Evolutionary conservation across 2,888 invertebrate species (phyloP), one percentile per base, ranked within the genome.

Genomic region (Temnothorax unifasciatus): DNA sequence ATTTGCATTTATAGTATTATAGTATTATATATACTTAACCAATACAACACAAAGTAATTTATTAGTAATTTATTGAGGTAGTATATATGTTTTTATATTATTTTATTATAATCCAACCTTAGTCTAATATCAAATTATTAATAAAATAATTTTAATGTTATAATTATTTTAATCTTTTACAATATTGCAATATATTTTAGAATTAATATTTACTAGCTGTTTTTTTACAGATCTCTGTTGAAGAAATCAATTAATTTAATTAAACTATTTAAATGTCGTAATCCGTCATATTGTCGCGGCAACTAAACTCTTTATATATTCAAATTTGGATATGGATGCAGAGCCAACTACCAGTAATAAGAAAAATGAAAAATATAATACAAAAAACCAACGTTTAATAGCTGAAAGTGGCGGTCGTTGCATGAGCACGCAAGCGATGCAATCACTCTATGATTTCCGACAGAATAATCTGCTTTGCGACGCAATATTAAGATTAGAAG

Each of bases 381-480:
- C 77, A 41, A 91, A 85, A 66, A 77, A 86, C 0, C 89, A 89
- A 57, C 85, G 91, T 74, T 87, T 92, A n/a, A 93, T 95, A 77
- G 94, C 93, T 84, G 93, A 95, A 83, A 95, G 92, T 82, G 95
- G 94, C 64, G 97, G 97, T 92, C 96, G 97, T 93, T 97, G 97
- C 93, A 97, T 98, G 96, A 98, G 98, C 95, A 96, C 97, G 91
- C 97, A 98, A 93, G 97, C 98, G 52, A 97, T 98, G 96, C 97
- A 97, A 94, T 97, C 97, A 87, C 96, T 98, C 87, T 97, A 97
- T 95, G 98, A 98, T 92, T 96, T 98, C 92, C 96, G 97, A 92
- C 97, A 97, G 94, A 97, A 97, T 92, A 97, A 98, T 93, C 96
- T 98, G 92, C 96, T 98, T 63, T 98, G 98, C 95, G 99, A 99